phyloP scores from a whole-genome alignment of 2,797 vertebrate genomes.

The Smutsia gigantea region DNA sequence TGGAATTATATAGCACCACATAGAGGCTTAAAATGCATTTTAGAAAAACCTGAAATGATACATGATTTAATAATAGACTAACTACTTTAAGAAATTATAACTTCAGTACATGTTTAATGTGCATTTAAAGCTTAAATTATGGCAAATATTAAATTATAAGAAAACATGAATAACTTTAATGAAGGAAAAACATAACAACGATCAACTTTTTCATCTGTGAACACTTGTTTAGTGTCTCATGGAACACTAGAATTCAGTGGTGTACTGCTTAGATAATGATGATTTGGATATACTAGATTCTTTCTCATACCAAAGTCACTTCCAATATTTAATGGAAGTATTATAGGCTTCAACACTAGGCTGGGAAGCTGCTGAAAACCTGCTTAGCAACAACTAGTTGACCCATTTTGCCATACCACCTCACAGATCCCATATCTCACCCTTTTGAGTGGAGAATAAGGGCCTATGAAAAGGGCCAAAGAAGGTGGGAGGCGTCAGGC shows the following conservation, averaged over 20 bases:
- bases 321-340: not conserved
- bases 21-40: not conserved
- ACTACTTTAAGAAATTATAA: slow-evolving; percentile 1
- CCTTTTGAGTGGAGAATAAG: not conserved
- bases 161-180: not conserved
- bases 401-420: not conserved
- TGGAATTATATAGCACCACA: not conserved
- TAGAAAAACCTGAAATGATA: not conserved
- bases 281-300: not conserved
- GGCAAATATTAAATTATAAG: not conserved
- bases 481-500: not conserved
- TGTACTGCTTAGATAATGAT: not conserved
- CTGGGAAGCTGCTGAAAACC: not conserved
- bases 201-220: not conserved
- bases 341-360: not conserved
- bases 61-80: not conserved
- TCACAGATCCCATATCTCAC: not conserved
- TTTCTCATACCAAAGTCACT: not conserved
- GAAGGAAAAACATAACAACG: not conserved
- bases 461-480: not conserved
- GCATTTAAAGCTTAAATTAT: not conserved
- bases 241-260: not conserved
- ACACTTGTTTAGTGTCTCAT: not conserved
- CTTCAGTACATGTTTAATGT: not conserved
- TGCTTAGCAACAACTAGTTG: not conserved